Conservation (phyloP, 2,113 vertebrate species). For the Lontra canadensis region DNA sequence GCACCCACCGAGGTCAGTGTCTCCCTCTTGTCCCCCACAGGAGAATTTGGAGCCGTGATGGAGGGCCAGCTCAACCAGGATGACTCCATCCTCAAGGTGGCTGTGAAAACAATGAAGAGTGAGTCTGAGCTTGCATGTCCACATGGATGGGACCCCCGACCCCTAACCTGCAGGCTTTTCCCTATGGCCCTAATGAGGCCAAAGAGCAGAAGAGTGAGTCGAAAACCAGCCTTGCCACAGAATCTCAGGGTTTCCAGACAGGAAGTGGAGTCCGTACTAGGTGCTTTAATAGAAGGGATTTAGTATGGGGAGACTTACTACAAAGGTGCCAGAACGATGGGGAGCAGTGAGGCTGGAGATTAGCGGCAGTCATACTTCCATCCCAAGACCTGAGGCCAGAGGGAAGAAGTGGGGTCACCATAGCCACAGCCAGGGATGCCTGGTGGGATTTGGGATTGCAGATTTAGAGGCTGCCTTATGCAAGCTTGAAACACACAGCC, state of each 20-base stretch:
- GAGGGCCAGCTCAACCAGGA: constrained; percentile 93
- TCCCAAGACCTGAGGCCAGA: not conserved
- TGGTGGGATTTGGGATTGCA: not conserved
- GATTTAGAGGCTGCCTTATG: not conserved
- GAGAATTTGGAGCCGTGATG: constrained; percentile 95
- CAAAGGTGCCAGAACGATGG: not conserved
- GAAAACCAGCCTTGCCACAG: not conserved
- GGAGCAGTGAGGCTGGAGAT: not conserved
- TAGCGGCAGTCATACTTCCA: not conserved
- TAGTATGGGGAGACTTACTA: not conserved
- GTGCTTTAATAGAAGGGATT: not conserved
- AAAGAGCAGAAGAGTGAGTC: not conserved
- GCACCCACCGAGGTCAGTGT: not conserved
- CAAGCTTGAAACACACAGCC: not conserved
- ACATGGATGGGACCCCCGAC: no score
- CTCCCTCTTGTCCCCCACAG: constrained; percentile 73
- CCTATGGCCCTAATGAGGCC: not conserved
- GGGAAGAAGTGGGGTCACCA: not conserved
- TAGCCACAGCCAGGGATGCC: not conserved
- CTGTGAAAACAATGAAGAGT: constrained; percentile 98
- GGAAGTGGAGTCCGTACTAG: not conserved
- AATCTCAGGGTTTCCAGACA: not conserved
- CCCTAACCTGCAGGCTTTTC: not conserved
- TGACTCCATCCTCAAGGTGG: constrained; percentile 91
- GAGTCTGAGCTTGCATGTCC: constrained; percentile 69